Percentiles rank a stretch among this genome's conserved stretches.
Conservation (phyloP, 2,888 invertebrate genomes). For the Pinctada fucata region DNA sequence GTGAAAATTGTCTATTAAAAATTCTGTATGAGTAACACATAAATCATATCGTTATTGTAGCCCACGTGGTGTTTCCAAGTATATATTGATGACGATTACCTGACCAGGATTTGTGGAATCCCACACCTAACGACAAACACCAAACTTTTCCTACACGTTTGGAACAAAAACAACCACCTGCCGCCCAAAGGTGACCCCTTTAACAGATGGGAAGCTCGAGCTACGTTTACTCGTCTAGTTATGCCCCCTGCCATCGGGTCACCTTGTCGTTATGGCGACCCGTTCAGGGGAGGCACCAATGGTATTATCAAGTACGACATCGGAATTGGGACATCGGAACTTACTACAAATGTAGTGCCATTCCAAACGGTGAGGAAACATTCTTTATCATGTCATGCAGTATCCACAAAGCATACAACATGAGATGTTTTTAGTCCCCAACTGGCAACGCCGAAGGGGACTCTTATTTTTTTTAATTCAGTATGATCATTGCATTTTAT, state of each 20-base stretch:
- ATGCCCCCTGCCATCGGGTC: constrained; percentile 50
- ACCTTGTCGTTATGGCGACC: constrained; percentile 57
- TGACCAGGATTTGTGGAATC: constrained; percentile 54
- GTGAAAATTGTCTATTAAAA: too few species aligned
- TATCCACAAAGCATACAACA: too few species aligned
- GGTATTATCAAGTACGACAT: constrained; percentile 56
- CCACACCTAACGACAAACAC: constrained; percentile 48
- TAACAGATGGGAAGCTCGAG: constrained; percentile 46
- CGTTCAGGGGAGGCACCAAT: constrained; percentile 56
- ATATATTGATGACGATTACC: constrained; percentile 40
- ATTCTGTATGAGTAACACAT: too few species aligned
- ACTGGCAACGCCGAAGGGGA: too few species aligned
- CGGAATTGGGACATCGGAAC: constrained; percentile 49
- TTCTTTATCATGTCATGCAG: too few species aligned
- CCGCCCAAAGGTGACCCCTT: constrained; percentile 41
- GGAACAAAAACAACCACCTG: constrained; percentile 57
- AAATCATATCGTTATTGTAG: constrained; percentile 33
- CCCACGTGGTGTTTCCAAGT: constrained; percentile 53
- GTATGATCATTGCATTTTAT: too few species aligned
- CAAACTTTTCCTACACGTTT: constrained; percentile 50
- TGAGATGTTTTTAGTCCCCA: too few species aligned
- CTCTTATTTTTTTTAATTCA: too few species aligned
- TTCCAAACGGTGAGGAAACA: constrained; percentile 15
- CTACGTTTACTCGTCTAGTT: constrained; percentile 45
- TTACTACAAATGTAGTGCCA: constrained; percentile 39